Base-by-base conservation (phyloP, 2,113 vertebrate genomes). In the Willisornis vidua region DNA sequence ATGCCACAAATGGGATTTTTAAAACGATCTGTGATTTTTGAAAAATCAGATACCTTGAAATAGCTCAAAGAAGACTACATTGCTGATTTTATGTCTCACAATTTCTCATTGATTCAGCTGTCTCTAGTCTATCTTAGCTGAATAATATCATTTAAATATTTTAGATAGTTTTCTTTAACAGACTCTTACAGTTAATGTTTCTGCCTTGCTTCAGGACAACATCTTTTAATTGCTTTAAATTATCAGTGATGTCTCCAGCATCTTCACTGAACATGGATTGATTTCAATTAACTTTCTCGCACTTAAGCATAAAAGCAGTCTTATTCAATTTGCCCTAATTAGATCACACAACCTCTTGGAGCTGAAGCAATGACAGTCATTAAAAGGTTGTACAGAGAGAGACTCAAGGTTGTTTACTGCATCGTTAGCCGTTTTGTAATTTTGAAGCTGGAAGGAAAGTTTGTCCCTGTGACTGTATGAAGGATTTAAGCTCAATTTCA, bases 221-320 rank as follows among this genome's bases (percentile, higher is more conserved):
- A 96, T 96, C 81, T 96, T 98, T 96, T 97, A 98, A 98, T 98
- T 97, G 95, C 94, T 97, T 89, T 95, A 97, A 98, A 98, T 97
- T 96, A 97, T 97, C 97, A 96, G 90, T 90, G 83, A 96, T 97
- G 84, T 97, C 96, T 97, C 87, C 85, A 96, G 90, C 89, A 93
- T 95, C 97, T 98, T 95, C 85, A 94, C 84, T 89, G 94, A 98
- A 97, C 96, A 94, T 90, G 76, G 95, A 97, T 94, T 98, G 96
- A 97, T 97, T 98, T 98, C 97, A 98, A 98, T 98, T 97, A 98
- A 97, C 94, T 97, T 97, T 97, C 95, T 95, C 86, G 94, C 0
- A 3, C 85, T 97, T 98, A 98, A 97, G 96, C 96, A 97, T 96
- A 94, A 97, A 97, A 97, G 85, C 89, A 94, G 92, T 97, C 95